Base-by-base conservation (phyloP, 1,140 invertebrate genomes). In the Brevipalpus yothersi region DNA sequence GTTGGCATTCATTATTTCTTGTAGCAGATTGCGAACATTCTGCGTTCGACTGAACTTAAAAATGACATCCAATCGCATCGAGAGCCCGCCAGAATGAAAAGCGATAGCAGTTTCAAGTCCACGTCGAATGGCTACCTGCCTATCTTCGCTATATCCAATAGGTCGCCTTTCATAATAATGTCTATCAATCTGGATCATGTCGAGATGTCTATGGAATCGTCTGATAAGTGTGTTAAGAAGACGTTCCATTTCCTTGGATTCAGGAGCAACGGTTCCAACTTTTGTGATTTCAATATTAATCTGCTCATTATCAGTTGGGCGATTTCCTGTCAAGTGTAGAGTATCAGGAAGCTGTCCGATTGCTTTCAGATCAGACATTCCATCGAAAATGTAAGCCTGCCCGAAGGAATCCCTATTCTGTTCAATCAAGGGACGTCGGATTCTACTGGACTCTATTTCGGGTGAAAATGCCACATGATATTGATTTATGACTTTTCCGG, bases 21-120 rank as follows among this genome's bases (percentile, higher is more conserved):
- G 60, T 7, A 17, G 42, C 11, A 15, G 8, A 10, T 17, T 8
- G 53, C 59, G 43, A 5, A n/a, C 4, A 21, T 65, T 68, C 17
- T 70, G 65, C n/a, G 58, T 62, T 0, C 81, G 68, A 75, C 84
- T 77, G 0, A 83, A 75, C 73, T 88, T 88, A 62, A 83, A 81
- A 0, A 78, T 74, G 2, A 87, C 79, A 69, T 88, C 85, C 2
- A 76, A 72, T 56, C 79, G 80, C 73, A 88, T 72, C 0, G 88
- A 66, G 1, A 87, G 74, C 10, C 76, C 68, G 0, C 71, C 66
- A 68, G 88, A 84, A 66, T 84, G 80, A 64, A 86, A 82, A 13
- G 82, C 74, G 43, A 89, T 86, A 0, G 82, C 80, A 0, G 84
- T 85, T 15, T 80, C 61, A 68, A 69, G 83, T 9, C 67, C 69